phyloP scores from a whole-genome alignment of 2,888 invertebrate species.

The Ecdyonurus torrentis region DNA sequence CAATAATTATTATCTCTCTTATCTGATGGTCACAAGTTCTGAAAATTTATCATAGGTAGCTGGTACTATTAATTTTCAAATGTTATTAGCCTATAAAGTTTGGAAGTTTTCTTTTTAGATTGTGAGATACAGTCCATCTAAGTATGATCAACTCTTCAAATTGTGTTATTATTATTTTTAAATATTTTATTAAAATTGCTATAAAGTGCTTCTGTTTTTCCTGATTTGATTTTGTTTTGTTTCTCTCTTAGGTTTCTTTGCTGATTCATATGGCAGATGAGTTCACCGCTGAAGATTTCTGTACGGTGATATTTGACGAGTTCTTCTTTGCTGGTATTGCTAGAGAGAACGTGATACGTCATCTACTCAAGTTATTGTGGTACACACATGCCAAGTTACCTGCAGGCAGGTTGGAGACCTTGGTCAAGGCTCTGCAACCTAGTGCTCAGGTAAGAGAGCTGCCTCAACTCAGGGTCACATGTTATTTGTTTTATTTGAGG shows the following conservation, averaged over 20 bases:
- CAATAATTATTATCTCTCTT: too few relatives aligned
- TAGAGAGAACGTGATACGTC: conserved; percentile 81
- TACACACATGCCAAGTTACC: conserved; percentile 78
- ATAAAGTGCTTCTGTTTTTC: too few relatives aligned
- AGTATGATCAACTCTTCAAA: too few relatives aligned
- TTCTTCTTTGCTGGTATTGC: conserved; percentile 82
- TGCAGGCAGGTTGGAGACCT: conserved; percentile 53
- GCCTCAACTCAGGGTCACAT: not conserved
- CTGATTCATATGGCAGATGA: conserved; percentile 82
- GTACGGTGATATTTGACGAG: conserved; percentile 88
- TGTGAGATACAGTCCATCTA: too few relatives aligned
- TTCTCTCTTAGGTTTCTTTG: conserved; percentile 48
- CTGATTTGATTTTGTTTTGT: too few relatives aligned
- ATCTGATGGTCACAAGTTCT: too few relatives aligned
- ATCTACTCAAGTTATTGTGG: conserved; percentile 79
- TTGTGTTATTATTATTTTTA: too few relatives aligned
- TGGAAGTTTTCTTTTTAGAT: too few relatives aligned
- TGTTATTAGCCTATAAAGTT: too few relatives aligned
- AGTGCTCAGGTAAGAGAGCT: conserved; percentile 26
- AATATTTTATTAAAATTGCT: too few relatives aligned
- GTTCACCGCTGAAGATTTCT: conserved; percentile 85
- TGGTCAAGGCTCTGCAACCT: conserved; percentile 62
- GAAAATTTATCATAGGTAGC: too few relatives aligned
- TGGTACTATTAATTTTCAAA: too few relatives aligned
- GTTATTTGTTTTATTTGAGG: not conserved